phyloP scores from a whole-genome alignment of 1,140 invertebrate species.

The Doryteuthis pealeii region DNA sequence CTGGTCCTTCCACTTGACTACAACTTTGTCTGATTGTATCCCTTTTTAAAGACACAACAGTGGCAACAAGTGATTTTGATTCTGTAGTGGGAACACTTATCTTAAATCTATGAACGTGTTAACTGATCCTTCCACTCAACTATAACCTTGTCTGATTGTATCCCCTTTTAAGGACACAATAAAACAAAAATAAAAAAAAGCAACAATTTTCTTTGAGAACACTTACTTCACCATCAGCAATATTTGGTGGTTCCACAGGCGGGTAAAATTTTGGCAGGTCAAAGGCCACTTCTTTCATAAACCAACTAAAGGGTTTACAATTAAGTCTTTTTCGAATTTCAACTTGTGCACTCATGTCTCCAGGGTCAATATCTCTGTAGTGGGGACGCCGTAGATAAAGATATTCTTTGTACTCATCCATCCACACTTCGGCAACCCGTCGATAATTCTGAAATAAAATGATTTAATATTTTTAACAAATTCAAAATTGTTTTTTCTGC shows the following conservation, averaged over 20 bases:
- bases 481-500: background rate
- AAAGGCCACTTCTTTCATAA: slow-evolving; percentile 91
- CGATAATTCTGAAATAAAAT: slow-evolving; percentile 63
- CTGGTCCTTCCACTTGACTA: no score
- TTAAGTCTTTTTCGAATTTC: slow-evolving; percentile 74
- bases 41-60: no score
- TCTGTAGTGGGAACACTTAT: no score
- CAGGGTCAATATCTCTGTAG: slow-evolving; percentile 69
- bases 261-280: slow-evolving; percentile 89
- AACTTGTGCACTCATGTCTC: slow-evolving; percentile 80
- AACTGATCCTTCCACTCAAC: no score
- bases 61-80: no score
- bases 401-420: slow-evolving; percentile 86
- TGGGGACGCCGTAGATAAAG: slow-evolving; percentile 79
- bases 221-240: slow-evolving; percentile 77
- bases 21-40: no score
- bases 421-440: slow-evolving; percentile 71
- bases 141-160: no score
- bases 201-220: no score
- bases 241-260: slow-evolving; percentile 84
- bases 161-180: no score
- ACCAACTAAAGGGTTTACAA: slow-evolving; percentile 95
- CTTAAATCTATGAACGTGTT: no score
- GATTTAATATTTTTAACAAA: no score
- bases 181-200: no score